A percentile compares a stretch with the other conserved stretches of the same genome.
Evolutionary conservation across 2,797 vertebrate genomes (phyloP).

Genomic region (Threskiornis aethiopicus): DNA sequence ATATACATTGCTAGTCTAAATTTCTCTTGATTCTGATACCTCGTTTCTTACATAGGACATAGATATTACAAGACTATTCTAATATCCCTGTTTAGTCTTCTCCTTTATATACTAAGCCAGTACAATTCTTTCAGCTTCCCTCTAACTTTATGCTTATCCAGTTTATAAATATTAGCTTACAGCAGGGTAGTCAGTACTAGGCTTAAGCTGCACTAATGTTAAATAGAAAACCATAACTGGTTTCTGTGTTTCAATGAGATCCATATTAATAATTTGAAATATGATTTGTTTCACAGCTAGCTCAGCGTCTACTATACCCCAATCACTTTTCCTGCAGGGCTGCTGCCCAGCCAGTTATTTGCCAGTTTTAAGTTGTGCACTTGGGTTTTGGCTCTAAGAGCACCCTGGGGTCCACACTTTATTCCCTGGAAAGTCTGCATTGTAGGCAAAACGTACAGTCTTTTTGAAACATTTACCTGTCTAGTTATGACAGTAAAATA

Average conservation of each 20-base stretch:
- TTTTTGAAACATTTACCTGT: background rate
- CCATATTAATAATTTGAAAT: background rate
- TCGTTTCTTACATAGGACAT: background rate
- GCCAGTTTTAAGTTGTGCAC: background rate
- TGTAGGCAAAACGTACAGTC: background rate
- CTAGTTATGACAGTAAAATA: background rate
- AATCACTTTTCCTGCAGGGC: background rate
- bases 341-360: background rate
- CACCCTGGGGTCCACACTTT: background rate
- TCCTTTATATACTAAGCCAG: background rate
- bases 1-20: background rate
- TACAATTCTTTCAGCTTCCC: background rate
- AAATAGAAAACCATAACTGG: background rate
- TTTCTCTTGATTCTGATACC: background rate
- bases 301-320: rapidly evolving
- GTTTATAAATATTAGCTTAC: background rate
- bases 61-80: background rate
- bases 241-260: background rate
- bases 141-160: background rate
- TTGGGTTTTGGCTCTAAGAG: background rate
- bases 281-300: background rate
- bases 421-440: background rate
- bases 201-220: background rate
- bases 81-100: background rate
- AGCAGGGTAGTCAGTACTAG: background rate